Base-by-base conservation (phyloP, 2,113 vertebrate genomes). In the Eptesicus fuscus region DNA sequence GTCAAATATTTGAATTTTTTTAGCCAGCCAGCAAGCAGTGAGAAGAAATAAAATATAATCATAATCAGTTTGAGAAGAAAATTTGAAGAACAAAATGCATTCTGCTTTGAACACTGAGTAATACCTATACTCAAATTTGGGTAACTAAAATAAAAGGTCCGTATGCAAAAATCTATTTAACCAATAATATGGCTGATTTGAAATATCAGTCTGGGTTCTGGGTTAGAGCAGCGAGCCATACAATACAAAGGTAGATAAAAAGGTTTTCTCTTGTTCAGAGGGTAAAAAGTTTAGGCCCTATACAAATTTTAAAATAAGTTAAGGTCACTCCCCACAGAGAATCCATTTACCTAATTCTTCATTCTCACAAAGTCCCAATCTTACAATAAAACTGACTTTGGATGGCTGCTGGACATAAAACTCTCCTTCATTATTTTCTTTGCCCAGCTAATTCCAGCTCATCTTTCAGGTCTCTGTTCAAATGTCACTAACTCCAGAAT, bases 41-140 rank as follows among this genome's bases (percentile, higher is more conserved):
- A 79, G n/a, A 83, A 69, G 40, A 83, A 88, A 76, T 78, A 35
- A 93, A 93, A 89, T 65, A 88, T 35, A 79, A 69, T 80, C 35
- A 67, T 32, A 83, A 69, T 80, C 35, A 67, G 56, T 78, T 73
- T 84, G 88, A 93, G n/a, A 95, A 80, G 49, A 94, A 87, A 93
- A 71, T 82, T 96, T 71, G 88, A 87, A 89, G 44, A 93, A 96
- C 83, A 88, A 89, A 95, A 59, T 28, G 91, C 32, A 42, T 87
- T 67, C 79, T 93, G 84, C 70, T 84, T 70, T 30, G 1, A 83
- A 74, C 53, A 83, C 0, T 78, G 5, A 88, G 32, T 85, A 59
- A 94, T 42, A 88, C 8, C 59, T 30, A 88, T 9, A 85, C 11
- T 40, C 28, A 94, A 51, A 30, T 74, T 14, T 56, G 14, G 11